phyloP scores from a whole-genome alignment of 2,113 vertebrate species.

The Rattus rattus region DNA sequence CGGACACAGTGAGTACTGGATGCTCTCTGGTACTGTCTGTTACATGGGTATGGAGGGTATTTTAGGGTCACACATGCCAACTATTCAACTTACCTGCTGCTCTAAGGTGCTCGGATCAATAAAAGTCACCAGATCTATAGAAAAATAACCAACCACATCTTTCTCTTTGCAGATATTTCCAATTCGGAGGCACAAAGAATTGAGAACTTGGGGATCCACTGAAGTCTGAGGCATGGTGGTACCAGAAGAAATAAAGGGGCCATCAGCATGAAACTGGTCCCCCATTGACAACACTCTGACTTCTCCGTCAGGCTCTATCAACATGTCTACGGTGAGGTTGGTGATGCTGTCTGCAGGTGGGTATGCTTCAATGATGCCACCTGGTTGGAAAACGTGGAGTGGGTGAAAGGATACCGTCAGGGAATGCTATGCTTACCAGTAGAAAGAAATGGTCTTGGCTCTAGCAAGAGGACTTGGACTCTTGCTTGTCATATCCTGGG shows the following conservation, averaged over 20 bases:
- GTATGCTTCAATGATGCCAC: constrained; percentile 92
- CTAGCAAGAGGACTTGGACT: not conserved
- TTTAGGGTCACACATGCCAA: not conserved
- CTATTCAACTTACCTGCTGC: constrained; percentile 89
- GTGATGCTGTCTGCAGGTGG: constrained; percentile 89
- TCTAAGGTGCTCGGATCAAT: constrained; percentile 86
- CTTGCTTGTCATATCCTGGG: not conserved
- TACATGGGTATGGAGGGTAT: fast-evolving
- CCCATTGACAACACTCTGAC: constrained; percentile 90
- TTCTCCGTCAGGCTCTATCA: constrained; percentile 91
- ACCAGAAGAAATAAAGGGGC: constrained; percentile 87
- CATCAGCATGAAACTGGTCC: constrained; percentile 90
- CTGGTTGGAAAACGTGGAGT: constrained; percentile 81
- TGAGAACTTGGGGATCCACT: constrained; percentile 87
- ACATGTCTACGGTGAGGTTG: constrained; percentile 92
- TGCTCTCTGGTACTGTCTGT: not conserved
- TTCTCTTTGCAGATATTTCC: constrained; percentile 88
- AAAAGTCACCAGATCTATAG: constrained; percentile 92
- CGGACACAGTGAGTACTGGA: not conserved
- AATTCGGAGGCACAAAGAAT: constrained; percentile 87
- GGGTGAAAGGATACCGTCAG: not conserved
- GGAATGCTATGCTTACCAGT: not conserved
- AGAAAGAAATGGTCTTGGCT: not conserved
- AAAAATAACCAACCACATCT: constrained; percentile 90
- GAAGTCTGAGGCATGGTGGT: constrained; percentile 90